Evolutionary conservation across 2,888 invertebrate genomes (phyloP).

Genomic region (Diploptera punctata): DNA sequence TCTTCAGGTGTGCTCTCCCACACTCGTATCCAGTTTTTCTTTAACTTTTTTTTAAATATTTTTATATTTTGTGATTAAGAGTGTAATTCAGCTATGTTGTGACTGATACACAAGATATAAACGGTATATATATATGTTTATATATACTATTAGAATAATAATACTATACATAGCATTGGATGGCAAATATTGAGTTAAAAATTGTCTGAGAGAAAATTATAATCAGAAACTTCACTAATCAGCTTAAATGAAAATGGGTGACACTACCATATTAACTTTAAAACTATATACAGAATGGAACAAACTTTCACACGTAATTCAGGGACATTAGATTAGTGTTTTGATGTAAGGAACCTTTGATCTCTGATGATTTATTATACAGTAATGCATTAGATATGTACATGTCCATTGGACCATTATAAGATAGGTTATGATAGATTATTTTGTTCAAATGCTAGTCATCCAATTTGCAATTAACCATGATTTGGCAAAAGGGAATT

Average conservation of each 20-base stretch:
- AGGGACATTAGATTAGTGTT: too few relatives aligned
- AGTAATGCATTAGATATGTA: too few relatives aligned
- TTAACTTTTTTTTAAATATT: conserved; percentile 11
- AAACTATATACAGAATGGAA: too few relatives aligned
- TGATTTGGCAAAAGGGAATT: too few relatives aligned
- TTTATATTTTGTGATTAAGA: conserved; percentile 29
- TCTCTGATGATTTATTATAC: too few relatives aligned
- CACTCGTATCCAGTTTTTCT: conserved; percentile 28
- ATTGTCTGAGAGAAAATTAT: background rate
- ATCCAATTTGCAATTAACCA: too few relatives aligned
- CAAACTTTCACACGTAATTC: too few relatives aligned
- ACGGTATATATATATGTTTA: conserved; percentile 33
- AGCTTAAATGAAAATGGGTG: conserved; percentile 15
- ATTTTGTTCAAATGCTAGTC: too few relatives aligned
- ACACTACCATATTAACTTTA: background rate
- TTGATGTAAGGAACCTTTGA: too few relatives aligned
- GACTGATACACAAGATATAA: conserved; percentile 31
- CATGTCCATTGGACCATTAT: too few relatives aligned
- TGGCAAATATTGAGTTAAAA: conserved; percentile 37
- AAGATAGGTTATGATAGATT: too few relatives aligned
- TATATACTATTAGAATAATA: conserved; percentile 38
- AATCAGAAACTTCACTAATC: conserved; percentile 12
- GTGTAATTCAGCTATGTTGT: conserved; percentile 31
- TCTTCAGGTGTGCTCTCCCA: conserved; percentile 32
- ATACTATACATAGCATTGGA: conserved; percentile 42